These are phyloP conservation scores for Tribolium madens DNA, from an alignment of 1,140 invertebrate species.

Conservation along the genomic window DNA sequence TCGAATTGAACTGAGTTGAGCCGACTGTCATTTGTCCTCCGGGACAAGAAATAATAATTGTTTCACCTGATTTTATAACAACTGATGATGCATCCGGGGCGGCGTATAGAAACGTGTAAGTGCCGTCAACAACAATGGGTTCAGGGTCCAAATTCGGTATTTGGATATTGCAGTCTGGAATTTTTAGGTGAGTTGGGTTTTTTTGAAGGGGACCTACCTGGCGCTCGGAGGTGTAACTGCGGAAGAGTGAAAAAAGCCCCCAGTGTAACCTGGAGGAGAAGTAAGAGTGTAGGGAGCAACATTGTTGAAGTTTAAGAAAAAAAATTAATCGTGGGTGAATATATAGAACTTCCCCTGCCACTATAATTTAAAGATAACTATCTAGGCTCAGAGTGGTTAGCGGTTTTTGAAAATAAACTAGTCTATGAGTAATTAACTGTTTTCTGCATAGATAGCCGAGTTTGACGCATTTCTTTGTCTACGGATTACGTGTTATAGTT, in stretches of 20 bases:
- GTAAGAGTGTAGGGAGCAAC: neutral
- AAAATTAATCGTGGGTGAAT: neutral
- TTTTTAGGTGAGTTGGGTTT: neutral
- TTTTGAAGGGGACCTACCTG: neutral
- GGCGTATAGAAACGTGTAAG: slow-evolving; percentile 48
- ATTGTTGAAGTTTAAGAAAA: neutral
- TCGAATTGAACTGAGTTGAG: neutral
- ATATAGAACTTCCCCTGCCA: neutral
- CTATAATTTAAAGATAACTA: neutral
- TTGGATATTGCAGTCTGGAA: slow-evolving; percentile 13
- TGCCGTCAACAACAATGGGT: slow-evolving; percentile 46
- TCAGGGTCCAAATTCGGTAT: slow-evolving; percentile 31
- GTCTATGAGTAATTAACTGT: neutral
- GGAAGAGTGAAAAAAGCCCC: neutral
- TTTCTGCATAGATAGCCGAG: too few relatives aligned
- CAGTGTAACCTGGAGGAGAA: neutral
- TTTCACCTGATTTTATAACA: slow-evolving; percentile 27
- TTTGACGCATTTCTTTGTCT: too few relatives aligned
- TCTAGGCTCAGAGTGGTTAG: neutral
- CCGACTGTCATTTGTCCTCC: slow-evolving; percentile 38
- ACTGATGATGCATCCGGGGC: slow-evolving; percentile 33
- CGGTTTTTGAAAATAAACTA: neutral
- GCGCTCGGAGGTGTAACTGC: neutral
- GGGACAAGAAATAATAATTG: slow-evolving; percentile 54
- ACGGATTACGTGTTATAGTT: too few relatives aligned